Base-by-base conservation (phyloP, 2,113 vertebrate genomes). In the Hipposideros armiger region DNA sequence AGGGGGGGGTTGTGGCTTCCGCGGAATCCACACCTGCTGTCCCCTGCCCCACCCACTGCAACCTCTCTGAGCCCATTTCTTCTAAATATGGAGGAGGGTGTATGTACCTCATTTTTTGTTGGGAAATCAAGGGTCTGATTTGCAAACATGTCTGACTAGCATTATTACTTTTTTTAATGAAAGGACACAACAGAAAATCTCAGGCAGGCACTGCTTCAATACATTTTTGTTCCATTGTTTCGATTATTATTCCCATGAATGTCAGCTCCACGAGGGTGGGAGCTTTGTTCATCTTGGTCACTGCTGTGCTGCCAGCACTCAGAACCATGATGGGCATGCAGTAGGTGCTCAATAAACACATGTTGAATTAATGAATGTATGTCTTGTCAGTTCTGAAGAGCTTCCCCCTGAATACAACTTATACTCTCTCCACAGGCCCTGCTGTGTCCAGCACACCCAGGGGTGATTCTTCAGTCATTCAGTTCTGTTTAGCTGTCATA, bases 11-110 rank as follows among this genome's bases (percentile, higher is more conserved):
- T 14, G 15, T 16, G 77, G 81, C 60, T 92, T 52, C 20, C 1
- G 3, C 0, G 15, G 24, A 40, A 14, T 77, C 80, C 30, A 7
- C 22, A 24, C 32, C 24, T 3, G 0, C 56, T 19, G 0, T 9
- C 13, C n/a, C 36, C 26, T 3, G 8, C 40, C 82, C 30, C 77
- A 45, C 15, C 42, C 30, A 6, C 42, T 5, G 56, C 45, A 19
- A 42, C 28, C 30, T 54, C 91, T 36, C n/a, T 11, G 20, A 74
- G 32, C 26, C 54, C 52, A 36, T 45, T 56, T 40, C 32, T 64
- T 22, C 70, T 28, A 42, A 66, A 45, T 91, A 91, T 5, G 19
- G 32, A 30, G 45, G 42, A 60, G 40, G 45, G 1, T 45, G 24
- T 45, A 20, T 45, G 24, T 45, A 20, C 50, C 3, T 45, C 6